Evolutionary conservation across 2,797 vertebrate genomes (phyloP), one percentile per base, ranked within the genome.

Genomic region (Strix occidentalis): DNA sequence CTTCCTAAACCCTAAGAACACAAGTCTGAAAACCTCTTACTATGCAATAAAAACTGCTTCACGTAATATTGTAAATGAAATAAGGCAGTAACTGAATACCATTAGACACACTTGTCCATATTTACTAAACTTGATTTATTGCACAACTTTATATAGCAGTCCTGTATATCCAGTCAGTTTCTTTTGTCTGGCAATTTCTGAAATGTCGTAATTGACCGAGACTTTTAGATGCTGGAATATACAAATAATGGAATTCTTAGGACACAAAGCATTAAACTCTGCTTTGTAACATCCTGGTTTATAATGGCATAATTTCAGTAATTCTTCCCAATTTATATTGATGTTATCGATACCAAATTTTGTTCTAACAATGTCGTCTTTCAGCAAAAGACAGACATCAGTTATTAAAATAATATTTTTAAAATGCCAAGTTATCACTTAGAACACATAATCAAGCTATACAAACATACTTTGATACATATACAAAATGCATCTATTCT

Each of bases 21-120:
- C 23, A 53, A 75, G n/a, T 48, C 70, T 93, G 85, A 92, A 96
- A 96, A 79, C 26, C 43, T 86, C 28, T 89, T 79, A 83, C 75
- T 84, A 5, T 78, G 84, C 79, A 91, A 50, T 95, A 94, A 93
- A 66, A 96, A 51, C 21, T 92, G 51, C 51, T 83, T 87, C 7
- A 33, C 93, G 46, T 86, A 93, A 77, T 63, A 75, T 12, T 93
- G 72, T 71, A 95, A 93, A 95, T 87, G 39, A 94, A 93, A 87
- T 61, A 87, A 80, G 43, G 81, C 61, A 79, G 75, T 88, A 74
- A 93, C 80, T 80, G 87, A 89, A 92, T 80, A 82, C 33, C n/a
- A 45, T 74, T 79, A 95, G 93, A 95, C 56, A 75, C 13, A 48
- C 31, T 74, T 31, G 23, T 89, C 51, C 56, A 75, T 77, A 60